Evolutionary conservation across 2,113 vertebrate species (phyloP).

Genomic region (Corythornis cristatus): DNA sequence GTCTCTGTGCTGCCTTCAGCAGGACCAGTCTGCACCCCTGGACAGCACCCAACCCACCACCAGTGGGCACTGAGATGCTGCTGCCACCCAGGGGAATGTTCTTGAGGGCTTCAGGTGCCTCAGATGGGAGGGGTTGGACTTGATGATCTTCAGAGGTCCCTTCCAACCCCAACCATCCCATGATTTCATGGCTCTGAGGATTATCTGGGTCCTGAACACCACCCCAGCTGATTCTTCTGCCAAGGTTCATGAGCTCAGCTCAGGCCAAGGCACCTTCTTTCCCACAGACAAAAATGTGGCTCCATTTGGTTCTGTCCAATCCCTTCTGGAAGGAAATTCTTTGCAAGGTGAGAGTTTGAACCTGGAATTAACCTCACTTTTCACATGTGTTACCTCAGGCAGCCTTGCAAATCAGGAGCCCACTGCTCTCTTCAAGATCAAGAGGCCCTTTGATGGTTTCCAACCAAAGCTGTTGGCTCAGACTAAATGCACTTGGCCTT

Average conservation of each 20-base stretch:
- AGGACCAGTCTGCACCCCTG: background rate
- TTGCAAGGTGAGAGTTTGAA: slow-evolving; percentile 57
- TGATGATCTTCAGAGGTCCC: no score
- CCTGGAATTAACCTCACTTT: slow-evolving; percentile 40
- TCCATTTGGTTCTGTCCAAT: slow-evolving; percentile 9
- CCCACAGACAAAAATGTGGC: background rate
- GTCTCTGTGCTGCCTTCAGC: background rate
- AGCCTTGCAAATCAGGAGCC: slow-evolving; percentile 58
- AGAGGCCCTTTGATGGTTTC: slow-evolving; percentile 44
- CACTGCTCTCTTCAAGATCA: slow-evolving; percentile 34
- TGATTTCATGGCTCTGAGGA: background rate
- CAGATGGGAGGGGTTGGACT: background rate
- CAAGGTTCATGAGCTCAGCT: slow-evolving; percentile 14
- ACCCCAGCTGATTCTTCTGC: background rate
- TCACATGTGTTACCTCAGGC: slow-evolving; percentile 19
- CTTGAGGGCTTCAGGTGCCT: background rate
- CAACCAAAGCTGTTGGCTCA: slow-evolving; percentile 37
- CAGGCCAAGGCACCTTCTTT: background rate
- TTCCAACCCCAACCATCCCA: no score
- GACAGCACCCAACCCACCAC: background rate
- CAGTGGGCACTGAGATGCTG: background rate
- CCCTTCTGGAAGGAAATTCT: slow-evolving; percentile 37
- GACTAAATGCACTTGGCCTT: slow-evolving; percentile 24
- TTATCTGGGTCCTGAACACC: background rate
- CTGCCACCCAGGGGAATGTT: background rate